These are phyloP conservation scores for Pithys albifrons DNA, from an alignment of 2,113 vertebrate species.

Conservation along the genomic window DNA sequence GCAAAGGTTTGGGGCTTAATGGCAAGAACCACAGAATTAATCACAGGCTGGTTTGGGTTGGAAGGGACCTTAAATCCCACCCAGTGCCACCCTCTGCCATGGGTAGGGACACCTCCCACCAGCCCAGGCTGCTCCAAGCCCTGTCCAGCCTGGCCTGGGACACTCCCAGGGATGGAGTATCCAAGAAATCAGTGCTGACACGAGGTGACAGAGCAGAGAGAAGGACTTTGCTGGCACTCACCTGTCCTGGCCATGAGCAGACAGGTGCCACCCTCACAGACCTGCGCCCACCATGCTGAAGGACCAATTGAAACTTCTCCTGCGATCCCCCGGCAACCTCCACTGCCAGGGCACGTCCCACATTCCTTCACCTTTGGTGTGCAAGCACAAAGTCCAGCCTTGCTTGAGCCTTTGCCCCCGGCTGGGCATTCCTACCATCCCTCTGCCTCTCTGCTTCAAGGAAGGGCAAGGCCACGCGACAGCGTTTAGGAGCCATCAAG, in stretches of 20 bases:
- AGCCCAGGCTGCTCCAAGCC: too few relatives aligned
- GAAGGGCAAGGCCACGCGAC: neutral
- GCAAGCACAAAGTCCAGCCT: neutral
- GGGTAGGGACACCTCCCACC: neutral
- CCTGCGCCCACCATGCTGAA: neutral
- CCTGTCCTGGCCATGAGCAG: neutral
- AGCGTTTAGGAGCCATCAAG: neutral
- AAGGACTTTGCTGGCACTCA: too few relatives aligned
- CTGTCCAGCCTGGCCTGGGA: rapidly evolving
- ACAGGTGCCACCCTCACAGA: neutral
- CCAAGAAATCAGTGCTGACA: neutral
- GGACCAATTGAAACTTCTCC: neutral
- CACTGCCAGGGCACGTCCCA: rapidly evolving
- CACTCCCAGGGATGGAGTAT: neutral
- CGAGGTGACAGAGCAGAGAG: neutral
- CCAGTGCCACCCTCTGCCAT: neutral
- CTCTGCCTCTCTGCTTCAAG: neutral
- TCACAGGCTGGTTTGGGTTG: neutral
- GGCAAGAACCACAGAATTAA: neutral
- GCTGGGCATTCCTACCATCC: neutral
- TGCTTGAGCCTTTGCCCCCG: neutral
- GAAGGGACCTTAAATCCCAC: neutral
- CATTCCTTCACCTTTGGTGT: neutral
- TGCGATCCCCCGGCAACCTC: neutral
- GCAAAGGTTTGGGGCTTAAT: neutral